A percentile compares a stretch with the other conserved stretches of the same genome.
phyloP scores from a whole-genome alignment of 2,113 vertebrate species.

The Empidonax alnorum region DNA sequence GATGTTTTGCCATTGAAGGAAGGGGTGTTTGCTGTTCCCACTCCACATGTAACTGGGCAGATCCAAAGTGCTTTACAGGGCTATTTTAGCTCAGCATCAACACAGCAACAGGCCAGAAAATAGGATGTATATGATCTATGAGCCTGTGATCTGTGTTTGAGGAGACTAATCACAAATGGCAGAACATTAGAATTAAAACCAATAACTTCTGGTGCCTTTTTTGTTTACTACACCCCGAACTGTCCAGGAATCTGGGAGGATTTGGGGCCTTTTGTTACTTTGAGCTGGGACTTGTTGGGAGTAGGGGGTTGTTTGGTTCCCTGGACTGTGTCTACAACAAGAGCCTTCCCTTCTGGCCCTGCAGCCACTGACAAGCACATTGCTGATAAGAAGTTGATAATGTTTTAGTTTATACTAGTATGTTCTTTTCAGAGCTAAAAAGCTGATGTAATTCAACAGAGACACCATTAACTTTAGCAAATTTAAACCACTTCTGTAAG shows the following conservation, averaged over 20 bases:
- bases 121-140: not conserved
- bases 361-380: not conserved
- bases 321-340: not conserved
- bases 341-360: not conserved
- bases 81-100: not conserved
- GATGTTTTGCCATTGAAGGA: not conserved
- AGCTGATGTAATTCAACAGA: conserved; percentile 41
- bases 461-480: conserved; percentile 36
- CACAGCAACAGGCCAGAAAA: not conserved
- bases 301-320: not conserved
- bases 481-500: conserved; percentile 46
- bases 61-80: not conserved
- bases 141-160: not conserved
- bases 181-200: not conserved
- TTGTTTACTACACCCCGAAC: not conserved
- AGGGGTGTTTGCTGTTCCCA: not conserved
- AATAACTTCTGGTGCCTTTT: not conserved
- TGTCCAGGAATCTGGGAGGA: not conserved
- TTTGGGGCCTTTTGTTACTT: not conserved
- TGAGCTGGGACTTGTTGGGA: not conserved
- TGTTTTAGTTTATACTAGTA: conserved; percentile 14
- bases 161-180: not conserved
- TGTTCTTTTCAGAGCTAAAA: conserved; percentile 26
- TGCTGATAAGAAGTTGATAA: conserved; percentile 26
- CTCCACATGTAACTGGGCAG: not conserved